Base-by-base conservation (phyloP, 2,888 invertebrate genomes). In the Sminthurinus aureus region DNA sequence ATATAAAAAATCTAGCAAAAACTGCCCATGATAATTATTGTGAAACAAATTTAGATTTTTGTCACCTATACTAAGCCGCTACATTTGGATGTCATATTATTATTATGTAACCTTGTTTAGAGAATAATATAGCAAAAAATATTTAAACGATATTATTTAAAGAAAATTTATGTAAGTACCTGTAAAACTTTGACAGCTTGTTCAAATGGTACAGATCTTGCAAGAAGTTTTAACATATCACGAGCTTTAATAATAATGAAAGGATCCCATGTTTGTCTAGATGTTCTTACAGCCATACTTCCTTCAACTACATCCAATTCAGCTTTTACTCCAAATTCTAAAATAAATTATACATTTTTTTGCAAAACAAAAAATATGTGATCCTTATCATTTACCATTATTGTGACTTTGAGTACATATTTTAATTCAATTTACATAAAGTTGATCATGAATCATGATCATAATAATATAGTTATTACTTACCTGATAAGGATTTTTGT, bases 201-300 rank as follows among this genome's bases (percentile, higher is more conserved):
- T 91, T 99, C 99, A 89, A 95, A 97, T 0, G 99, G 98, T 0
- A 99, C 99, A 90, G 98, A 98, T 88, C 99, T 92, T 0, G 98
- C 96, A 89, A 99, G 91, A 1, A 99, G 91, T 90, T 98, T 98
- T 89, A 99, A 96, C 92, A 99, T 93, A 90, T 99, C 99, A 85
- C 99, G 93, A 0, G 98, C 97, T 91, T 99, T 99, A 51, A 99
- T 93, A 74, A 99, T 96, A 81, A 98, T 95, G 89, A 95, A 99
- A 0, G 99, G 99, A 92, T 99, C 99, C 97, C 97, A 99, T 0
- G 99, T 99, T 92, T 98, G 98, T 81, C 96, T 92, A 0, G 98
- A 98, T 0, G 99, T 99, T 90, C 93, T 93, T 0, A 99, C 99
- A 0, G 94, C 94, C 95, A 99, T 96, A 89, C 96, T 97, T 71